Evolutionary conservation across 1,140 invertebrate genomes (phyloP).

Genomic region (Varroa destructor): DNA sequence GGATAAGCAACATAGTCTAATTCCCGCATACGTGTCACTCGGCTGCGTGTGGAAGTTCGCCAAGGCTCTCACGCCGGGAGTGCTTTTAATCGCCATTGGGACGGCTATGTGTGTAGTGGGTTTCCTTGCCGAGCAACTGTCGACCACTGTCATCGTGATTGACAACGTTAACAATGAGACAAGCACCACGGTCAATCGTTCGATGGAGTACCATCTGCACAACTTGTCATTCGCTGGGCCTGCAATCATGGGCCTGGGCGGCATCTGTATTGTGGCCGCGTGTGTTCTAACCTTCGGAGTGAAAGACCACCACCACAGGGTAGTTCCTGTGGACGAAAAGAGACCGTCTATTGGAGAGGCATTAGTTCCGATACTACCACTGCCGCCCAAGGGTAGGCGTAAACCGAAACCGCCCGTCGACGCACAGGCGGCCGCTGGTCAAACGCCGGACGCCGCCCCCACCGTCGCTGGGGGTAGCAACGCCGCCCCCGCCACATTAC

Average conservation of each 20-base stretch:
- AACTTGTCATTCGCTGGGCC: constrained; percentile 80
- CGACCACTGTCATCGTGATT: constrained; percentile 60
- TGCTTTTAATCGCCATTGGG: constrained; percentile 66
- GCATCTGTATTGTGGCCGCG: constrained; percentile 77
- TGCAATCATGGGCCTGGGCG: constrained; percentile 81
- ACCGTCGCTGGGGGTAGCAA: background rate
- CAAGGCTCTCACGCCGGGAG: constrained; percentile 64
- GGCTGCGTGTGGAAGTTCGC: constrained; percentile 73
- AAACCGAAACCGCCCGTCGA: constrained; percentile 24
- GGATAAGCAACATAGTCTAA: constrained; percentile 29
- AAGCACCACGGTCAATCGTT: constrained; percentile 27
- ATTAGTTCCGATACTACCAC: constrained; percentile 24
- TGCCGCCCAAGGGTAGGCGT: constrained; percentile 27
- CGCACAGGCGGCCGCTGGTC: background rate
- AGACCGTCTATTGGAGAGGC: constrained; percentile 28
- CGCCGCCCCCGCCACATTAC: background rate
- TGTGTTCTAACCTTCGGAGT: constrained; percentile 91
- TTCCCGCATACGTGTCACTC: constrained; percentile 29
- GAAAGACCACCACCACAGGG: constrained; percentile 68
- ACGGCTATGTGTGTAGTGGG: constrained; percentile 79
- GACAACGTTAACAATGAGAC: constrained; percentile 57
- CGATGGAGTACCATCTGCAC: constrained; percentile 51
- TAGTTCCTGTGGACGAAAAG: constrained; percentile 48
- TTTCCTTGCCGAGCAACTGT: constrained; percentile 54
- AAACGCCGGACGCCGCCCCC: background rate